These are phyloP conservation scores for Clostera curtula DNA, from an alignment of 2,888 invertebrate genomes.

Conservation along the genomic window DNA sequence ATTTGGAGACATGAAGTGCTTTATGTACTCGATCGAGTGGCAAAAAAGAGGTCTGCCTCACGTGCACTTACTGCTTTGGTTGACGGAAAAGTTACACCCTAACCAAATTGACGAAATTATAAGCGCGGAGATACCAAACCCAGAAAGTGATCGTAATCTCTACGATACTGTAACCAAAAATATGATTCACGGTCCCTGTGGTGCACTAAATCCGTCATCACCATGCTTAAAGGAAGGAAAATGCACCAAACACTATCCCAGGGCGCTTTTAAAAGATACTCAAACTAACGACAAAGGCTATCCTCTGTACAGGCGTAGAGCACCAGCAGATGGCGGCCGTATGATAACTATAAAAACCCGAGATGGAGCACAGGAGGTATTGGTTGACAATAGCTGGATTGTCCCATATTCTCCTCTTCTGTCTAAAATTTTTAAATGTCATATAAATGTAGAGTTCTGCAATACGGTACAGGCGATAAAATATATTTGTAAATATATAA, in stretches of 20 bases:
- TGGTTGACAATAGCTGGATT: conserved; percentile 5
- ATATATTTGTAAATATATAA: neutral
- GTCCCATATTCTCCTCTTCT: conserved; percentile 3
- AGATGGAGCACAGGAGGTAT: conserved; percentile 1
- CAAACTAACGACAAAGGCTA: conserved; percentile 6
- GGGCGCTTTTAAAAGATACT: conserved; percentile 10
- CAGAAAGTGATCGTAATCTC: neutral
- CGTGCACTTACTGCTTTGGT: neutral
- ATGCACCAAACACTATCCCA: conserved; percentile 22
- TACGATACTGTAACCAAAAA: conserved; percentile 2
- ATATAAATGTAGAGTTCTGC: conserved; percentile 2
- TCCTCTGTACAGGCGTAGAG: conserved; percentile 12
- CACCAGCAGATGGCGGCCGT: conserved; percentile 18
- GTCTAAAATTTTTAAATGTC: conserved; percentile 1
- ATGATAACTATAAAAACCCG: conserved; percentile 1
- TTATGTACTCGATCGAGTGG: conserved; percentile 18
- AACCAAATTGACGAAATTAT: conserved; percentile 4
- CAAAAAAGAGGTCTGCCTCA: too few species aligned
- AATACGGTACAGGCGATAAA: neutral
- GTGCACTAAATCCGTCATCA: conserved; percentile 13
- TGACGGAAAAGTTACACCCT: conserved; percentile 1
- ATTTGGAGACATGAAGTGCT: conserved; percentile 17
- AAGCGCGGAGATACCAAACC: conserved; percentile 4
- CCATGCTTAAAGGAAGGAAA: conserved; percentile 20
- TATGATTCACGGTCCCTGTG: conserved; percentile 10